Conservation (phyloP, 2,797 vertebrate genomes). For the Okamejei kenojei region DNA sequence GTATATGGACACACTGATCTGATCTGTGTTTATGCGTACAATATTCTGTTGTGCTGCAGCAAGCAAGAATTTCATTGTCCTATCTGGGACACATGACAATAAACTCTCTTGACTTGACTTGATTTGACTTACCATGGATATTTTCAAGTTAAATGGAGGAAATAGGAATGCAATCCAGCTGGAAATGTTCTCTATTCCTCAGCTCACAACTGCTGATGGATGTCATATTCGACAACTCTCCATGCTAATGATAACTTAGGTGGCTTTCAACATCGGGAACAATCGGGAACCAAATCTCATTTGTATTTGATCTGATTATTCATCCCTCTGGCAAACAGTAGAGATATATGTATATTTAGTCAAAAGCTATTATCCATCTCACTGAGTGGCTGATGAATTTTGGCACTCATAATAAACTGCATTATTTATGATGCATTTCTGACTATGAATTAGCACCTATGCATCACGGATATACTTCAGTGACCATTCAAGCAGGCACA, state of each 20-base stretch:
- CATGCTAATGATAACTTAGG: not conserved
- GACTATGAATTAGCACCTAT: not conserved
- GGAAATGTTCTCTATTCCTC: not conserved
- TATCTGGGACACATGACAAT: no score
- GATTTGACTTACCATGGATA: not conserved
- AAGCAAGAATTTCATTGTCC: no score
- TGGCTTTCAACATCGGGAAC: not conserved
- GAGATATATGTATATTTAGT: not conserved
- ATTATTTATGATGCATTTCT: not conserved
- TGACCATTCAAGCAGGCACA: not conserved
- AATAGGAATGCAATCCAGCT: not conserved
- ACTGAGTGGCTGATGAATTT: not conserved
- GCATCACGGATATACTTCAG: not conserved
- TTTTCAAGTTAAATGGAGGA: not conserved
- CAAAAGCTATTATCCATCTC: not conserved
- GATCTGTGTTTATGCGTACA: no score
- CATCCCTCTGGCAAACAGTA: not conserved
- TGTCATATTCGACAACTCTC: not conserved
- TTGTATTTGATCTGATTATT: not conserved
- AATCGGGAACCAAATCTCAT: not conserved
- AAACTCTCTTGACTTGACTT: no score
- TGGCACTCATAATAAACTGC: not conserved
- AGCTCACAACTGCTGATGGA: not conserved
- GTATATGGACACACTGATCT: no score
- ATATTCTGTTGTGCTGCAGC: no score